Base-by-base conservation (phyloP, 2,888 invertebrate species). In the Pterostichus niger region DNA sequence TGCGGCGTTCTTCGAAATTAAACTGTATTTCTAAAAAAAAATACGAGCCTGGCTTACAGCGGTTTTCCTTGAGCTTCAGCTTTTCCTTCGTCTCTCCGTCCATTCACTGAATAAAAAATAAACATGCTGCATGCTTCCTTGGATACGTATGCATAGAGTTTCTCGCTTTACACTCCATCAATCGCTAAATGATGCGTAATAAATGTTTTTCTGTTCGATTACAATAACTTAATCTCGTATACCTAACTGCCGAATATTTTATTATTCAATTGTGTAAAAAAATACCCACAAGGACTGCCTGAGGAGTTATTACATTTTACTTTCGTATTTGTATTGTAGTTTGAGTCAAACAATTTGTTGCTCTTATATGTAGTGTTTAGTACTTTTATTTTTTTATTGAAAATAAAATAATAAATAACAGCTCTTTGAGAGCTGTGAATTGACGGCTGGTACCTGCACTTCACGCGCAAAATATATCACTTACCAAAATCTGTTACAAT, bases 11-110 rank as follows among this genome's bases (percentile, higher is more conserved):
- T 71, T 71, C 79, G 13, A 79, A 79, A 79, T 79, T 61, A 59
- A 79, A 79, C 79, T 49, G 79, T 31, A 79, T 79, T 76, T 64
- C 49, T 40, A 46, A 64, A 49, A 64, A 24, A 79, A 79, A 31
- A 61, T 61, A 79, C 79, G 79, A 46, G 24, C 64, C 17, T 6
- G 79, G 75, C 75, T 75, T 75, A 75, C 24, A 71, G 10, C 44
- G 44, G 44, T 71, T 71, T 71, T 71, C 68, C 68, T 71, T 44
- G 40, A 24, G 68, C 44, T 9, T 13, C 15, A 40, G 68, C 44
- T 17, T 49, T 56, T 56, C 56, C 56, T 56, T n/a, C 49, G 49
- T 49, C 49, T 49, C 49, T 5, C 49, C n/a, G 56, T 56, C 56
- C 56, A 56, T 15, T 56, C 13, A 40, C 40, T 40, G 40, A 44